phyloP scores from a whole-genome alignment of 92 coral and sea anemone genomes.

The Paramuricea clavata region DNA sequence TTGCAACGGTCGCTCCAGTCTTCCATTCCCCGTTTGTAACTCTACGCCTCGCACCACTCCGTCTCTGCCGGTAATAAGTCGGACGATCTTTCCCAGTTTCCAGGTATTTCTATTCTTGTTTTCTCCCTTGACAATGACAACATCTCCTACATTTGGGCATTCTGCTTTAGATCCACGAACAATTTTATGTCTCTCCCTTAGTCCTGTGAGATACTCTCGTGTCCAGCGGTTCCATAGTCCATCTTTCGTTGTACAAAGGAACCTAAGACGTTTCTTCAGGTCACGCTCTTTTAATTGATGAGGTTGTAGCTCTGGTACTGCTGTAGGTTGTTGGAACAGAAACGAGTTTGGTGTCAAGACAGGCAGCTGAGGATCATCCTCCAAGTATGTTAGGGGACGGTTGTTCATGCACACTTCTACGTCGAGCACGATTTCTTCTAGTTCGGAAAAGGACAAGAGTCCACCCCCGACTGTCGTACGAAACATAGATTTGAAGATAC shows the following conservation, averaged over 20 bases:
- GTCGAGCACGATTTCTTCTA: too few relatives aligned
- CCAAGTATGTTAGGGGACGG: too few relatives aligned
- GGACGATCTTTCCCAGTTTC: not conserved
- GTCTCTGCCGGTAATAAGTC: too few relatives aligned
- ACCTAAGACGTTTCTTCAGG: too few relatives aligned
- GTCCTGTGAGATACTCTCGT: not conserved
- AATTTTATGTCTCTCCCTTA: not conserved
- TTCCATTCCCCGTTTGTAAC: not conserved
- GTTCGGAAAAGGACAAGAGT: too few relatives aligned
- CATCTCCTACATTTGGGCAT: not conserved
- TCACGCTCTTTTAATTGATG: too few relatives aligned
- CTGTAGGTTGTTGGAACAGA: too few relatives aligned
- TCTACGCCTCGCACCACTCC: not conserved
- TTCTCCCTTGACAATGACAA: not conserved
- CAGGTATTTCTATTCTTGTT: not conserved
- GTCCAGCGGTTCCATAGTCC: not conserved
- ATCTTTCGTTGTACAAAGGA: not conserved
- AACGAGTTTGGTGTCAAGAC: too few relatives aligned
- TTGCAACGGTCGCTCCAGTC: not conserved
- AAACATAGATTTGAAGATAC: not conserved
- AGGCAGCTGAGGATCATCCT: too few relatives aligned
- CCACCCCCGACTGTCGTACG: not conserved
- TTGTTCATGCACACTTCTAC: too few relatives aligned
- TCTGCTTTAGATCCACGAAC: not conserved
- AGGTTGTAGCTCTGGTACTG: too few relatives aligned